Evolutionary conservation across 2,797 vertebrate species (phyloP).

Genomic region (Pseudochaenichthys georgianus): DNA sequence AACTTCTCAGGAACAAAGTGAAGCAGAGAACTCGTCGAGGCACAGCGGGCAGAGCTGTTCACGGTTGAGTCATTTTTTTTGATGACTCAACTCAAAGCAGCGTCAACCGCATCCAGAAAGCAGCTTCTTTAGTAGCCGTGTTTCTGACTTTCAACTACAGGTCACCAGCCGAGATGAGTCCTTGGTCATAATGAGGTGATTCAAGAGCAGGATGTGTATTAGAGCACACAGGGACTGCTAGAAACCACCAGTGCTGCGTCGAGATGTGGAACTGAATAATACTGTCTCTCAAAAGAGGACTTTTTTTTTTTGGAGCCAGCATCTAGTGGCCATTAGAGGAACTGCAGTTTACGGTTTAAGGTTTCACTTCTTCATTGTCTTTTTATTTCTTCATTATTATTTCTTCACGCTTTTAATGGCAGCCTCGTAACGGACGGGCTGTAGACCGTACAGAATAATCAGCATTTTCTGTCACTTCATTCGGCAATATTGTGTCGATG

Average conservation of each 20-base stretch:
- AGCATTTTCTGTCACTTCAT: not conserved
- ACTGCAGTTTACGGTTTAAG: not conserved
- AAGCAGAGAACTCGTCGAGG: constrained; percentile 28
- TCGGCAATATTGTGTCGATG: not conserved
- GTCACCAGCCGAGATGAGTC: constrained; percentile 2
- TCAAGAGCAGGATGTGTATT: not conserved
- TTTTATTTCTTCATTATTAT: too few relatives aligned
- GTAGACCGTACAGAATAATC: not conserved
- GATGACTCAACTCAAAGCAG: constrained; percentile 46
- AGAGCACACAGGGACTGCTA: not conserved
- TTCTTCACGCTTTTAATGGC: not conserved
- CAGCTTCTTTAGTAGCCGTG: not conserved
- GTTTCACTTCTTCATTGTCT: not conserved
- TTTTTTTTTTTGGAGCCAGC: not conserved
- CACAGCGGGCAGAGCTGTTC: constrained; percentile 23
- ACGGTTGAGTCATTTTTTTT: constrained; percentile 47
- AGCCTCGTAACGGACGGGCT: not conserved
- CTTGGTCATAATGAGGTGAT: not conserved
- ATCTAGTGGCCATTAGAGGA: constrained; percentile 13
- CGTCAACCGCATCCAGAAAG: constrained; percentile 14
- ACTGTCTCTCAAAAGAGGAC: not conserved
- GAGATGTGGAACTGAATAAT: not conserved
- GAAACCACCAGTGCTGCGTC: not conserved
- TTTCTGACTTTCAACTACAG: not conserved
- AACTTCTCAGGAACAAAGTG: constrained; percentile 61